phyloP scores from a whole-genome alignment of 2,113 vertebrate species.

The Scalopus aquaticus region DNA sequence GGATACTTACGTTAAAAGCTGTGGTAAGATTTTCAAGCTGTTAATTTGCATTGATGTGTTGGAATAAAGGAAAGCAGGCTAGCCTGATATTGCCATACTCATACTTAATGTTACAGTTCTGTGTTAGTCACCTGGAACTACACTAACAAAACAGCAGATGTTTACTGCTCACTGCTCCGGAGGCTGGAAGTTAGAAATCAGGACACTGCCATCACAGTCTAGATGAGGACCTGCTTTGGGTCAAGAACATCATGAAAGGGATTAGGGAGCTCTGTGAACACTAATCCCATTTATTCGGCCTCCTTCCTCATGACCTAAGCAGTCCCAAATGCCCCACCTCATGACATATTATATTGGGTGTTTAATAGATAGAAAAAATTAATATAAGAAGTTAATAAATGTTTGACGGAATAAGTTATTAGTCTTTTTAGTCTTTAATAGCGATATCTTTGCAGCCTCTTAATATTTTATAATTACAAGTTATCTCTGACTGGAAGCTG shows the following conservation, averaged over 20 bases:
- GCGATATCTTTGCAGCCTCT: background rate
- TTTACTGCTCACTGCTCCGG: background rate
- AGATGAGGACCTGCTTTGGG: background rate
- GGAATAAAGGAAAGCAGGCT: background rate
- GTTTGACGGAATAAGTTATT: background rate
- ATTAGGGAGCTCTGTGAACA: background rate
- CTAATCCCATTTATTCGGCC: background rate
- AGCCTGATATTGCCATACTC: background rate
- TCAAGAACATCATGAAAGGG: no score
- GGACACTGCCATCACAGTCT: background rate
- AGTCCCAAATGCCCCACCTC: background rate
- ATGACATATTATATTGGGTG: background rate
- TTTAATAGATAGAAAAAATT: background rate
- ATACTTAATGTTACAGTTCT: background rate
- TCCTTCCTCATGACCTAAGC: background rate
- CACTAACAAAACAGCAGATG: background rate
- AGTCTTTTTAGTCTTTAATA: background rate
- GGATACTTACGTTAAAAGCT: constrained; percentile 99
- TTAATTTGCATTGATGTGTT: rapidly evolving
- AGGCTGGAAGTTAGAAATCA: background rate
- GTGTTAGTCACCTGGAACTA: background rate
- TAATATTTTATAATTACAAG: background rate
- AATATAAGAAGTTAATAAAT: background rate
- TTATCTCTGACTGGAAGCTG: background rate
- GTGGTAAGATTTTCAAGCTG: constrained; percentile 88